Percentiles rank a stretch among this genome's conserved stretches.
These are phyloP conservation scores for Caenorhabditis imperialis DNA, from an alignment of 2,888 invertebrate species.

Conservation along the genomic window DNA sequence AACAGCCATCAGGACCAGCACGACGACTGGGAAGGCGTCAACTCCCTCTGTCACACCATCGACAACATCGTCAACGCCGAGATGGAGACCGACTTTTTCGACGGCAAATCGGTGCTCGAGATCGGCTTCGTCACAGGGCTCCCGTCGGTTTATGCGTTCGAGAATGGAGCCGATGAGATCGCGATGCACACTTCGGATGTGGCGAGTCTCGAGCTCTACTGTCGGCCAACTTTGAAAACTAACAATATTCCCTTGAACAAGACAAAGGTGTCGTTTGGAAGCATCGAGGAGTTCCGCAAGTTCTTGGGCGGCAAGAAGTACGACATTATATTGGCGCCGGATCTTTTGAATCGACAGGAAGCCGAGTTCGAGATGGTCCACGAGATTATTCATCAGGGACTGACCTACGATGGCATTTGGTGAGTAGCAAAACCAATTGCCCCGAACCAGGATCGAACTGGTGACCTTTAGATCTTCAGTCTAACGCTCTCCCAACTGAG, in stretches of 20 bases:
- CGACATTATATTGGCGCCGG: constrained; percentile 75
- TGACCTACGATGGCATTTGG: constrained; percentile 72
- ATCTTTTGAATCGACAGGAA: constrained; percentile 67
- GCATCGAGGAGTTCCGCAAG: constrained; percentile 57
- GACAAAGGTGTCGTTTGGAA: constrained; percentile 65
- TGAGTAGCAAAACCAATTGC: constrained; percentile 64
- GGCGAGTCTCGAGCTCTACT: constrained; percentile 61
- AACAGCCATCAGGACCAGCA: constrained; percentile 42
- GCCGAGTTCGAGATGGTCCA: constrained; percentile 68
- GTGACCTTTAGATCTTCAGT: constrained; percentile 78
- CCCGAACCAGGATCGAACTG: constrained; percentile 77
- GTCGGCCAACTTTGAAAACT: constrained; percentile 67
- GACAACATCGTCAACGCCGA: constrained; percentile 72
- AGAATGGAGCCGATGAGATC: constrained; percentile 70
- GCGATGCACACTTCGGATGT: constrained; percentile 64
- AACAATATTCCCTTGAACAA: constrained; percentile 70
- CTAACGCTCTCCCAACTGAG: constrained; percentile 78
- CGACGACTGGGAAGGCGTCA: constrained; percentile 75
- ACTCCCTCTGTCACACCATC: constrained; percentile 68
- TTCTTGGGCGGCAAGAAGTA: constrained; percentile 69
- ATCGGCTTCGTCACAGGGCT: constrained; percentile 75
- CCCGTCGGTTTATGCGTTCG: constrained; percentile 72
- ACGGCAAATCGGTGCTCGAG: constrained; percentile 71
- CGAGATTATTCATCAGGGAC: constrained; percentile 65
- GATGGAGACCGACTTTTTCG: constrained; percentile 72